Conservation (phyloP, 2,113 vertebrate species). For the Callorhinus ursinus region DNA sequence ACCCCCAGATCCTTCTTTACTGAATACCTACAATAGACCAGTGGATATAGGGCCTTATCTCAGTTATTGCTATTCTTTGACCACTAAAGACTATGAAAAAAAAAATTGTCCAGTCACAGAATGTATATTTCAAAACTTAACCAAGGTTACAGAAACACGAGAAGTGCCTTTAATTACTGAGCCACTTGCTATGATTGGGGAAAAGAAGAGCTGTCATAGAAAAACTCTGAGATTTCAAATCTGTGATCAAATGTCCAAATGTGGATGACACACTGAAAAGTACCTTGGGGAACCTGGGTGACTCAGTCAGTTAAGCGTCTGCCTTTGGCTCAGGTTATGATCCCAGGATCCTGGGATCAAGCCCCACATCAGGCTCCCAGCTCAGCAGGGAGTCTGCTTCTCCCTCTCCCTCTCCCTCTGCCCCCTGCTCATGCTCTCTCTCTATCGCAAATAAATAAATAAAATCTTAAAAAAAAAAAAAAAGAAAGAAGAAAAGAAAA, state of each 20-base stretch:
- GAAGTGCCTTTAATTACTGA: not conserved
- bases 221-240: not conserved
- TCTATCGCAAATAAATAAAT: not conserved
- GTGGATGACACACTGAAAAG: not conserved
- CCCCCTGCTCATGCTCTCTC: not conserved
- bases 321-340: not conserved
- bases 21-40: not conserved
- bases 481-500: not conserved
- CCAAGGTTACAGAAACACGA: not conserved
- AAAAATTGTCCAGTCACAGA: not conserved
- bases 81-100: not conserved
- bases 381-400: not conserved
- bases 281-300: not conserved
- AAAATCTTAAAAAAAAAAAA: not conserved
- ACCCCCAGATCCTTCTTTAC: not conserved
- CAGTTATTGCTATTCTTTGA: not conserved
- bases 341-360: not conserved
- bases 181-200: not conserved
- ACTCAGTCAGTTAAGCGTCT: not conserved
- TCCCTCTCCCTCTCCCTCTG: not conserved
- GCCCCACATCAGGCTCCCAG: not conserved
- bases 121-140: not conserved
- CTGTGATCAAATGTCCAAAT: not conserved
- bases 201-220: not conserved
- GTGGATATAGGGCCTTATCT: not conserved